Percentiles rank a stretch among this genome's conserved stretches.
phyloP scores from a whole-genome alignment of 53 echinoderm and acorn worm genomes.

The Apostichopus leukothele region DNA sequence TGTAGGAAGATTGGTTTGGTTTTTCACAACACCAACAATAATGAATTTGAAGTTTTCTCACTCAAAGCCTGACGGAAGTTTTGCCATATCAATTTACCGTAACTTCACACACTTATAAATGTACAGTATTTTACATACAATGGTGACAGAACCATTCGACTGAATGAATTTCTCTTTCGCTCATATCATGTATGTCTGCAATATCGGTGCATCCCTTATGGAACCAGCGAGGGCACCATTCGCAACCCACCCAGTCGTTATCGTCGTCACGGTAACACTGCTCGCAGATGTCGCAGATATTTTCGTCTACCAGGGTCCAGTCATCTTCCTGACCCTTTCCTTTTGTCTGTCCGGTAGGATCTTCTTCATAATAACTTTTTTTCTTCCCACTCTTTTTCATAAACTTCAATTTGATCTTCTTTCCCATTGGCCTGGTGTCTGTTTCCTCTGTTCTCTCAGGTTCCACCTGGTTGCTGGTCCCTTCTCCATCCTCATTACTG shows the following conservation, averaged over 20 bases:
- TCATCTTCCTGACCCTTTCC: not conserved
- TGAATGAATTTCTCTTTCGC: slow-evolving; percentile 7
- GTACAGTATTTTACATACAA: not conserved
- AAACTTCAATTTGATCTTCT: slow-evolving; percentile 10
- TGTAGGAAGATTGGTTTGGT: too few relatives aligned
- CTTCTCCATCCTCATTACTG: not conserved
- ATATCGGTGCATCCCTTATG: slow-evolving; percentile 49
- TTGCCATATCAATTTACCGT: not conserved
- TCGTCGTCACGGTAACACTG: slow-evolving; percentile 5
- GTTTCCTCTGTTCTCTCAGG: not conserved
- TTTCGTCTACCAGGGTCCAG: slow-evolving; percentile 14
- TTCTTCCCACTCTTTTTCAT: slow-evolving; percentile 9
- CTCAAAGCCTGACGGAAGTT: not conserved
- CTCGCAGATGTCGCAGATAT: slow-evolving; percentile 1
- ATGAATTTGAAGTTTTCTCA: too few relatives aligned
- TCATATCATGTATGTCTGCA: slow-evolving; percentile 37
- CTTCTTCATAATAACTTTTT: not conserved
- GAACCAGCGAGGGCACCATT: slow-evolving; percentile 46
- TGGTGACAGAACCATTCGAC: slow-evolving; percentile 37
- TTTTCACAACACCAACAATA: too few relatives aligned
- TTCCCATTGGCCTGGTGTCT: not conserved
- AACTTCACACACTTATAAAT: not conserved
- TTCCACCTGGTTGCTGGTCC: not conserved
- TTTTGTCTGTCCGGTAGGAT: not conserved
- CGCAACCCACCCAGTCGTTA: slow-evolving; percentile 45